Evolutionary conservation across 2,888 invertebrate genomes (phyloP), one percentile per base, ranked within the genome.

Genomic region (Lagria hirta): DNA sequence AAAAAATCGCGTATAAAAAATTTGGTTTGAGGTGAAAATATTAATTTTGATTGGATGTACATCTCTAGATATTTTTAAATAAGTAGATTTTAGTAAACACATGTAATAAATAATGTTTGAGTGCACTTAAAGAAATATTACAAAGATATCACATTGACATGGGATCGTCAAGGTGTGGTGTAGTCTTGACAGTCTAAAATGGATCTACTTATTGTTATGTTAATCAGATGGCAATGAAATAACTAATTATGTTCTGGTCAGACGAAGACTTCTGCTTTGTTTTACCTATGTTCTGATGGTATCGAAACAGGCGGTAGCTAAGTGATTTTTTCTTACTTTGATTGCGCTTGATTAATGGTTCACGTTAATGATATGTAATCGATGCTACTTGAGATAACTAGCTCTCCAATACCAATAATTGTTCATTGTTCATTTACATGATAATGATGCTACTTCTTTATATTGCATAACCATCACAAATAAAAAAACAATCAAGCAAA

Each of bases 151-250:
- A 41, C 27, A 36, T 42, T 42, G 46, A 46, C 46, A 42, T 36
- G 32, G 41, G 41, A 48, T 43, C 43, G 40, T 48, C 49, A 49
- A 50, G 54, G 54, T 49, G 54, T 52, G 54, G 52, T 52, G 51
- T 43, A 47, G 40, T 51, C 51, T 51, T 60, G 60, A 57, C 57
- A 57, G 58, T 53, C 54, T 28, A 56, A 60, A 62, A 61, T 62
- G 60, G 60, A 59, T 59, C 58, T 54, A 53, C 57, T 54, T 57
- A 61, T 62, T 63, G 58, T 63, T 64, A 62, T 64, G 61, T 57
- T 62, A 62, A 64, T 64, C 63, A 60, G 60, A 60, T 62, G 55
- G 58, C 60, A 58, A 61, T 60, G 58, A 61, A 60, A 55, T 55
- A 61, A 61, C 58, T 61, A 63, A 61, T 61, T 62, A 58, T 56